Base-by-base conservation (phyloP, 2,888 invertebrate species). In the Xestobium rufovillosum region DNA sequence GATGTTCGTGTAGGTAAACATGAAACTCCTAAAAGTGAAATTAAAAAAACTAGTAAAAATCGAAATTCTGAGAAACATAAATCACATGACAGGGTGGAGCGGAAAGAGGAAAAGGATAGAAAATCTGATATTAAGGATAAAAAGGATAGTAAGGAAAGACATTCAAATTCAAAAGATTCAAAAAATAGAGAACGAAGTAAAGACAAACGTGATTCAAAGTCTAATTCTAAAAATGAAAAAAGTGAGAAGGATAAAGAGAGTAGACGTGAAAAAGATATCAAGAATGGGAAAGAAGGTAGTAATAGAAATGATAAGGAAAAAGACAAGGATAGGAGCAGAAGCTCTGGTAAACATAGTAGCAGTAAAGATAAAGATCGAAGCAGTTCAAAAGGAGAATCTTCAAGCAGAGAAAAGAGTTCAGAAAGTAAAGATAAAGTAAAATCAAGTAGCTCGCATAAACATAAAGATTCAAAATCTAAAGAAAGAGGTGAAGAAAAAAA, bases 91-190 rank as follows among this genome's bases (percentile, higher is more conserved):
- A 19, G 68, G 42, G 66, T 68, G 43, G 66, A 65, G 31, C 50
- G 68, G 35, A 68, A 65, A 34, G 69, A 70, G 37, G 69, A 70
- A 51, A 69, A 70, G 33, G 70, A 70, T 54, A 70, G 68, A 51
- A 70, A 70, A 45, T 63, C 61, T 2, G 70, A 70, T 34, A 70
- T 68, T 46, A 71, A 71, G 52, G 70, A 70, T 34, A 70, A 69
- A 46, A 71, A 71, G 52, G 58, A 53, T n/a, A 66, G 64, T 42
- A 53, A 48, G 11, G 69, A 68, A 39, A 47, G 48, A 15, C 4
- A 47, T 31, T 31, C 26, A 11, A 38, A 44, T 11, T 36, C 47
- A 15, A 60, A 53, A 34, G 56, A 50, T 23, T 41, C 39, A 3
- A 57, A 49, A 36, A 60, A 60, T 3, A 63, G 51, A 35, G 48